Evolutionary conservation across 2,797 vertebrate species (phyloP), one percentile per base, ranked within the genome.

Genomic region (Emydoidea blandingii): DNA sequence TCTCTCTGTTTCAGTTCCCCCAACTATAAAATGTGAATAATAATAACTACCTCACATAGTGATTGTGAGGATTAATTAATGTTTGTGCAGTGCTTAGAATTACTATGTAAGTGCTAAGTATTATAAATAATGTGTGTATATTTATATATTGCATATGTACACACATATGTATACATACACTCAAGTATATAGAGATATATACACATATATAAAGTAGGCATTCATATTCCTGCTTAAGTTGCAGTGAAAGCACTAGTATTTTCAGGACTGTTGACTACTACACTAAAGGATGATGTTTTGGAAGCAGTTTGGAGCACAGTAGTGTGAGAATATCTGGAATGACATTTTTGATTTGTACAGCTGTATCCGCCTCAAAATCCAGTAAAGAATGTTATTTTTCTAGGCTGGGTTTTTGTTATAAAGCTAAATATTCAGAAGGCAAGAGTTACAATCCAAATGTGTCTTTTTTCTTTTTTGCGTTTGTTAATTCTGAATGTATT

Each of bases 401-500:
- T 98, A 98, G 98, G 97, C 98, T 98, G 98, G 98, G 97, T 97
- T 98, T 98, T 98, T 98, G 97, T 98, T 98, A 98, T 97, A 98
- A 98, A 98, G 97, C 97, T 95, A 98, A 97, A 98, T 98, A 98
- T 98, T 98, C 97, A 96, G 97, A 98, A 98, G 91, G 97, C 97
- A 98, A 98, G 97, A 98, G 97, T 98, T 98, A 97, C 95, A 98
- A 98, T 98, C 97, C 98, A 98, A 97, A 98, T 97, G 96, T 98
- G 97, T 98, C 93, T 95, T 95, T 87, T 91, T 97, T 95, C 87
- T 97, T 96, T 97, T 97, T 97, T 93, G 96, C 97, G 95, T 98
- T 98, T 98, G 97, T 98, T 98, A 98, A 98, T 98, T 98, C 98
- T 98, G 98, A 98, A 98, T 98, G 98, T 98, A 98, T 98, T 98